Conservation (phyloP, 1,140 invertebrate species). For the Megathymus violae region DNA sequence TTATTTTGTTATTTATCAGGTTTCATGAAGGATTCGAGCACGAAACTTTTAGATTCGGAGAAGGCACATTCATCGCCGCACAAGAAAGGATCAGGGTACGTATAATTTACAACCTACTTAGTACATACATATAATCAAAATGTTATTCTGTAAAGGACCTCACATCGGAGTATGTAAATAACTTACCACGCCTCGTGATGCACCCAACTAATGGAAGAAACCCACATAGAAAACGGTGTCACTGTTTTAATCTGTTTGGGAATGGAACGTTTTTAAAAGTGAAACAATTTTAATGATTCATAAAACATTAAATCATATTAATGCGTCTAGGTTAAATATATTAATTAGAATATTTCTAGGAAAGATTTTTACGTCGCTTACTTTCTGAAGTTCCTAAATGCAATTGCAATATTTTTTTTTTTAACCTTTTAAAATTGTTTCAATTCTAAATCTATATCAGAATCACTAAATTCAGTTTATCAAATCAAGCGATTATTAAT, state of each 20-base stretch:
- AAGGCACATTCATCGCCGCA: slow-evolving; percentile 73
- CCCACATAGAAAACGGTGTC: slow-evolving; percentile 13
- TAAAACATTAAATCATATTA: no score
- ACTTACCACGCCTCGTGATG: slow-evolving; percentile 46
- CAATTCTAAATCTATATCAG: neutral
- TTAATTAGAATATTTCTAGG: no score
- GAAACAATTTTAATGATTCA: neutral
- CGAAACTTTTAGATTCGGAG: slow-evolving; percentile 75
- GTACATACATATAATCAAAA: neutral
- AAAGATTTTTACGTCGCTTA: no score
- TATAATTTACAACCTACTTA: slow-evolving; percentile 8
- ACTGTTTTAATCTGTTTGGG: neutral
- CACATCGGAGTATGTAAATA: slow-evolving; percentile 57
- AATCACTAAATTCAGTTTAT: neutral
- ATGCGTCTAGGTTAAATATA: no score
- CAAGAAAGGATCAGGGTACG: slow-evolving; percentile 77
- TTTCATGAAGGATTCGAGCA: slow-evolving; percentile 76
- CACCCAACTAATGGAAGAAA: slow-evolving; percentile 61
- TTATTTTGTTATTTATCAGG: slow-evolving; percentile 48
- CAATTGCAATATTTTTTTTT: no score
- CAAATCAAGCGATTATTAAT: neutral
- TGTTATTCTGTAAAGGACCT: slow-evolving; percentile 27
- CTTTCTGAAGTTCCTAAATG: no score
- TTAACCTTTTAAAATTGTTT: neutral
- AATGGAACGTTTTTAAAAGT: slow-evolving; percentile 10